A percentile compares a stretch with the other conserved stretches of the same genome.
Evolutionary conservation across 2,797 vertebrate species (phyloP).

Genomic region (Macropus fuliginosus): DNA sequence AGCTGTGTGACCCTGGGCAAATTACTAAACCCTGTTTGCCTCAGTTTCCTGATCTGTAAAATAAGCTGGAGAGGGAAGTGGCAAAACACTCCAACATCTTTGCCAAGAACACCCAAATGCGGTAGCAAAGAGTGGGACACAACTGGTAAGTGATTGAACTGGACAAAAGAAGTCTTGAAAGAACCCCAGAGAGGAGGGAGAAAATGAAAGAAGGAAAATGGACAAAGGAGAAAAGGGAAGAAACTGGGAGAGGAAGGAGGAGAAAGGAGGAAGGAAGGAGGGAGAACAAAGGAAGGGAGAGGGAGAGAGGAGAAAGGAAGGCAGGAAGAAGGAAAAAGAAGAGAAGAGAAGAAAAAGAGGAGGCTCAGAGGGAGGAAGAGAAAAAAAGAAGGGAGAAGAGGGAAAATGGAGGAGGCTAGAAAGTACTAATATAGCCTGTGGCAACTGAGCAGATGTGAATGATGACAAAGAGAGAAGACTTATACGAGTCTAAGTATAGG

Average conservation of each 20-base stretch:
- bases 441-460: background rate
- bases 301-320: background rate
- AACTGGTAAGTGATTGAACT: too few species aligned
- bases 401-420: background rate
- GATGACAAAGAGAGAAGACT: background rate
- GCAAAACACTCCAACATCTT: too few species aligned
- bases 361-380: background rate
- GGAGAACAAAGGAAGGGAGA: background rate
- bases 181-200: background rate
- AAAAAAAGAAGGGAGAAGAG: background rate
- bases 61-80: too few species aligned
- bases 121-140: too few species aligned
- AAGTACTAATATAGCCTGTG: background rate
- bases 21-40: background rate
- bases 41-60: background rate
- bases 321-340: too few species aligned
- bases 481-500: background rate
- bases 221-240: background rate
- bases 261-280: background rate
- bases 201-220: background rate
- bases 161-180: background rate
- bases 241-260: background rate
- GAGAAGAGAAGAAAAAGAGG: too few species aligned
- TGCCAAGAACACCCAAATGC: too few species aligned
- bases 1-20: background rate